A percentile compares a stretch with the other conserved stretches of the same genome.
Conservation (phyloP, 1,140 invertebrate species). For the Mylabris phalerata region DNA sequence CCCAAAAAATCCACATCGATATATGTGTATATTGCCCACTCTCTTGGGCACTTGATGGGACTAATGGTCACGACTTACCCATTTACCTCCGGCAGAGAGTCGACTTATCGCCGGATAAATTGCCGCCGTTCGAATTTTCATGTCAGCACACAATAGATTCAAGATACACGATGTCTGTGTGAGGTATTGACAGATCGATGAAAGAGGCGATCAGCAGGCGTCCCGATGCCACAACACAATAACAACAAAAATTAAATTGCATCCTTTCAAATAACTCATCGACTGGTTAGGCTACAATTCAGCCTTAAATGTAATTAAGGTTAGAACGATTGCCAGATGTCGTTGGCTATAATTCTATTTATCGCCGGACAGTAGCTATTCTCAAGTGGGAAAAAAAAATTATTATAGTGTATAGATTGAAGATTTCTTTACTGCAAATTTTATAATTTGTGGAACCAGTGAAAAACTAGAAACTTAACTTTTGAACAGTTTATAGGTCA, state of each 20-base stretch:
- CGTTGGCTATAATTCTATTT: constrained; percentile 8
- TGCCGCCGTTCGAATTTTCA: constrained; percentile 40
- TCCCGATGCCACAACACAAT: not conserved
- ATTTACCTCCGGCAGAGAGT: constrained; percentile 41
- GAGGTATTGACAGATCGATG: constrained; percentile 37
- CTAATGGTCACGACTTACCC: constrained; percentile 42
- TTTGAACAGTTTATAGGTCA: too few species aligned
- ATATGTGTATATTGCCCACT: too few species aligned
- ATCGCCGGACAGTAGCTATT: not conserved
- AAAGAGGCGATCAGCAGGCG: constrained; percentile 20
- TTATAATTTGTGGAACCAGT: too few species aligned
- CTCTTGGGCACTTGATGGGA: constrained; percentile 4
- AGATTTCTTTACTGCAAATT: too few species aligned
- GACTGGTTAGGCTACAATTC: too few species aligned
- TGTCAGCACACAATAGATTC: constrained; percentile 41
- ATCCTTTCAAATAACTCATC: not conserved
- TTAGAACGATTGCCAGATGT: constrained; percentile 15
- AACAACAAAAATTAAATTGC: not conserved
- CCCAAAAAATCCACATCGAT: too few species aligned
- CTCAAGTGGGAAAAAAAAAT: too few species aligned
- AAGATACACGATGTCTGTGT: constrained; percentile 35
- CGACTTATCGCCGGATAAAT: constrained; percentile 40
- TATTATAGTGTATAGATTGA: too few species aligned
- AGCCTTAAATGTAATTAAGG: constrained; percentile 10
- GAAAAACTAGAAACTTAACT: too few species aligned